Evolutionary conservation across 2,113 vertebrate genomes (phyloP), one percentile per base, ranked within the genome.

Genomic region (Trogon melanurus): DNA sequence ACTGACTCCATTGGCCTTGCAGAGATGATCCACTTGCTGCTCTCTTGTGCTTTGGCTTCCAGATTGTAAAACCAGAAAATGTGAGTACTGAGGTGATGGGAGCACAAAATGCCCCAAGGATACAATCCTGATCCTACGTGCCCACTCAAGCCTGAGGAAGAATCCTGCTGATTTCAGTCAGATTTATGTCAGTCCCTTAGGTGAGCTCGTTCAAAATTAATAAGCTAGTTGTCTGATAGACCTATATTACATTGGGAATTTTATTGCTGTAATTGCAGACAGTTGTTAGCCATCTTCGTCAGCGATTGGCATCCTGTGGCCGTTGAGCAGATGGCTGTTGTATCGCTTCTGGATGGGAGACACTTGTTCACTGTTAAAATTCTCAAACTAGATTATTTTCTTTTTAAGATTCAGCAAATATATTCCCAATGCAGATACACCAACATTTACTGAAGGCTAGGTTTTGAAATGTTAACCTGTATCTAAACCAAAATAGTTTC

Each of bases 1-100:
- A n/a, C 30, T n/a, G 64, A 45, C 32, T 71, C 44, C 30, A 50
- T 1, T 82, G 73, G 13, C 17, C n/a, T 78, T 0, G 0, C 60
- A 58, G 64, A 80, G 36, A 38, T 67, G 56, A 32, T 60, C 54
- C 34, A 48, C 30, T 69, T 4, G 1, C 73, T 88, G 18, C 41
- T 88, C 17, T 88, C 79, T 54, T 58, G 9, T 51, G 57, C 69
- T 89, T 69, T 89, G 70, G 4, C 12, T 53, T 85, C 44, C 53
- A 34, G 62, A 29, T n/a, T 62, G 25, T 38, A 64, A 86, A 80
- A 75, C 4, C 29, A 79, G 69, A 58, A 64, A 56, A 51, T 34
- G 12, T 2, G 16, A 74, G 62, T 62, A 13, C 38, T 32, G 64
- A 83, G 38, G 41, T 66, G 30, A n/a, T 81, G 72, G 25, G 13